phyloP scores from a whole-genome alignment of 2,888 invertebrate species.

The Apotomis betuletana region DNA sequence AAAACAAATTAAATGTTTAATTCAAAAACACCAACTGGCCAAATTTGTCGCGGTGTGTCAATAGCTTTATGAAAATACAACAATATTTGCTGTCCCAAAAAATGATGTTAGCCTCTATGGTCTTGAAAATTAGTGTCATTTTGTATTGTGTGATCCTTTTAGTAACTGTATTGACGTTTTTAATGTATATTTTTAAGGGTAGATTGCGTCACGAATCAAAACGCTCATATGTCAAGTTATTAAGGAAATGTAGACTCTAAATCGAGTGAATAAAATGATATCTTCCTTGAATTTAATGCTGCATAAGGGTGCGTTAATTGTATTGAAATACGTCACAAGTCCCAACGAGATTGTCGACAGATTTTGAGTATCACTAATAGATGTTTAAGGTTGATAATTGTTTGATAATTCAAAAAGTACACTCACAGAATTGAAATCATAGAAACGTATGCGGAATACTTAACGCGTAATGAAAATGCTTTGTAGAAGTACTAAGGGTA shows the following conservation, averaged over 20 bases:
- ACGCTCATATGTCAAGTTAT: constrained; percentile 2
- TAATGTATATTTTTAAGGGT: constrained; percentile 40
- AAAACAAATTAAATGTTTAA: constrained; percentile 81
- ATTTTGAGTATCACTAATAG: background rate
- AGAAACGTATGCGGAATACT: constrained; percentile 69
- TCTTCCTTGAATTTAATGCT: background rate
- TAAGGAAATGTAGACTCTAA: background rate
- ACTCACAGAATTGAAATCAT: constrained; percentile 47
- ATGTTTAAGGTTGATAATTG: constrained; percentile 1
- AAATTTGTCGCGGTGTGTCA: constrained; percentile 66
- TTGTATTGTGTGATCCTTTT: background rate
- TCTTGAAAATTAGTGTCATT: background rate
- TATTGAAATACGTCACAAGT: background rate
- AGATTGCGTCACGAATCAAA: constrained; percentile 41
- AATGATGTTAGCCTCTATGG: background rate
- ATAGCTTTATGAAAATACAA: constrained; percentile 43
- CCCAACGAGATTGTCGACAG: background rate
- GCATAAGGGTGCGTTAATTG: constrained; percentile 22
- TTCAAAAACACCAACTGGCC: constrained; percentile 76
- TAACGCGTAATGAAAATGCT: constrained; percentile 60
- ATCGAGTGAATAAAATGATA: background rate
- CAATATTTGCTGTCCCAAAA: background rate
- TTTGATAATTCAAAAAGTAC: background rate
- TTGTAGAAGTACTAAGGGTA: constrained; percentile 50
- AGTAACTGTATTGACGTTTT: constrained; percentile 13